Conservation (phyloP, 2,113 vertebrate genomes). For the Emydura subglobosa region DNA sequence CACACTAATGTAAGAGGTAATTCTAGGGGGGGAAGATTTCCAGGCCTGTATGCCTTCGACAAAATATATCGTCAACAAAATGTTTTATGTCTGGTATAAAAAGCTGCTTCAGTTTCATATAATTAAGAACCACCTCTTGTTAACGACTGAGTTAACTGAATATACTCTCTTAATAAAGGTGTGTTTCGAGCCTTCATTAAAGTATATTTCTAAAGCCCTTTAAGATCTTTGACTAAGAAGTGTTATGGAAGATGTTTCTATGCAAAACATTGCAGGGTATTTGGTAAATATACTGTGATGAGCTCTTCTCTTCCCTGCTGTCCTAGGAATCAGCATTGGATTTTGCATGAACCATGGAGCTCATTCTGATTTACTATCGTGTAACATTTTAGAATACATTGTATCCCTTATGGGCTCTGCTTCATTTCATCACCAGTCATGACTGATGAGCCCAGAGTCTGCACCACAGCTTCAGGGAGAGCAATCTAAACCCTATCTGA, state of each 20-base stretch:
- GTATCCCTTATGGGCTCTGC: neutral
- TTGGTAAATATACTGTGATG: neutral
- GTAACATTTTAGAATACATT: conserved; percentile 1
- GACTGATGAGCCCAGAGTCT: conserved; percentile 23
- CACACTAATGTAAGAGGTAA: conserved; percentile 61
- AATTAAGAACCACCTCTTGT: neutral
- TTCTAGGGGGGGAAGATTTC: neutral
- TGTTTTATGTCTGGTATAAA: neutral
- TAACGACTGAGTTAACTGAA: neutral
- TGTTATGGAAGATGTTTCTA: neutral
- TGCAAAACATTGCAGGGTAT: neutral
- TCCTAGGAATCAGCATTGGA: conserved; percentile 2
- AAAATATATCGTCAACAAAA: neutral
- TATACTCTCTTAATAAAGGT: neutral
- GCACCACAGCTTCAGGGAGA: neutral
- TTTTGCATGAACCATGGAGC: conserved; percentile 16
- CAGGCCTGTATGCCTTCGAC: neutral
- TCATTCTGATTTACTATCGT: neutral
- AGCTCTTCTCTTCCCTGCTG: neutral
- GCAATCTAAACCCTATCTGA: neutral
- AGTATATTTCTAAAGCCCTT: neutral
- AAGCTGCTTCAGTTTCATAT: neutral
- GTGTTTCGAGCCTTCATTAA: neutral
- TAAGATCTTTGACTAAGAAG: neutral
- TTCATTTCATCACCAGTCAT: conserved; percentile 20